Evolutionary conservation across 2,113 vertebrate genomes (phyloP), one percentile per base, ranked within the genome.

Genomic region (Pogonocichla stellata): DNA sequence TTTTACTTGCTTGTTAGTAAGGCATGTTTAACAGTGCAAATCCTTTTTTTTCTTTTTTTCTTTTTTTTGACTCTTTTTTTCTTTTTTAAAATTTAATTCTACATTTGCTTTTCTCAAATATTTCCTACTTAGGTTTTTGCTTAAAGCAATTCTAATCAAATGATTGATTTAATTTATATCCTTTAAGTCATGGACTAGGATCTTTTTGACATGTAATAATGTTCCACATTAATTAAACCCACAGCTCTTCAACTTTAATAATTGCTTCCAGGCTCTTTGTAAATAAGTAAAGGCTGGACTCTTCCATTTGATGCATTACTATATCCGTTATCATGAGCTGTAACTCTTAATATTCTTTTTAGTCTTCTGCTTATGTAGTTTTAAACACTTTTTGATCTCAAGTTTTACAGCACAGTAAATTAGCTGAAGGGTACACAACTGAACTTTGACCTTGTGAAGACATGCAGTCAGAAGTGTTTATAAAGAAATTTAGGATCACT

Each of bases 1-100:
- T 80, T 95, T 93, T 43, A 62, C 92, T 94, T 90, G 53, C 85
- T 83, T 88, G 64, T 93, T 70, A 93, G 74, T 33, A 88, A 91
- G 86, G 57, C 70, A 86, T 91, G 45, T 48, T 94, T 96, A 42
- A 48, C 43, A 56, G 47, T 9, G 8, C 19, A 77, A 64, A 9
- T 77, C n/a, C 1, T 36, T 57, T 40, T 10, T 31, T 16, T 0
- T 8, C 12, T 31, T 36, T 33, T 18, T 8, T 6, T 29, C 16
- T 10, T 8, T 9, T 51, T 5, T 42, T 20, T 7, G 14, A 28
- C 51, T 54, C 18, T n/a, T 3, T 33, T 8, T 16, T 23, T 33
- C 10, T 48, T 48, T 66, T 66, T 4, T 53, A 53, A 53, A 8
- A 19, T 90, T 84, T 91, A 28, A 56, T 73, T 83, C 71, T 73